Evolutionary conservation across 2,113 vertebrate species (phyloP), one percentile per base, ranked within the genome.

Genomic region (Edolisoma coerulescens): DNA sequence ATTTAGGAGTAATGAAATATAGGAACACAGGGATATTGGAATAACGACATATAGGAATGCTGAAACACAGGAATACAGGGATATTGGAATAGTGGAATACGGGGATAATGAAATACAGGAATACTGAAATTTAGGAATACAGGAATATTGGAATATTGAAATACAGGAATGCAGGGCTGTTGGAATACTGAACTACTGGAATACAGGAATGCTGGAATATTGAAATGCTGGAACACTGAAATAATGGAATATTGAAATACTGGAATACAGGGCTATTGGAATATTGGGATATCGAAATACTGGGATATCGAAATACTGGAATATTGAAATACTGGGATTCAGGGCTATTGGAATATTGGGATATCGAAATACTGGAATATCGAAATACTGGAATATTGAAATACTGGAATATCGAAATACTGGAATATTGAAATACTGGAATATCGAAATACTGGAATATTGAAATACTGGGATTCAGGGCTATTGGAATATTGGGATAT

Each of bases 161-260:
- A 56, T 9, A 26, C 22, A 7, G 41, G 41, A 11, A 33, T 17
- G 16, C 6, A 15, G 37, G 10, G 11, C 9, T 26, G 24, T 49
- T 7, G 28, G 39, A 28, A 63, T 30, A 27, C 3, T 19, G 26
- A 26, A 11, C 5, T 3, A 32, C 4, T 30, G 27, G 9, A 19
- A 41, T 54, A 2, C 10, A 2, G 54, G 54, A n/a, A n/a, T n/a
- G n/a, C n/a, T n/a, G 64, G 63, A 13, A 16, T 37, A 11, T 6
- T 3, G 33, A 33, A 13, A 39, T 8, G 3, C 18, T 21, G 47
- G 47, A 47, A 23, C 9, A 11, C 19, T 5, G 18, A 23, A 47
- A 47, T 47, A 7, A 8, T 1, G 60, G 49, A 23, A 79, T 3
- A 3, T 0, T 0, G 6, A 24, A 11, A 42, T 23, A 10, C 2